Conservation (phyloP, 92 coral and sea anemone species). For the Parazoanthus darwini region DNA sequence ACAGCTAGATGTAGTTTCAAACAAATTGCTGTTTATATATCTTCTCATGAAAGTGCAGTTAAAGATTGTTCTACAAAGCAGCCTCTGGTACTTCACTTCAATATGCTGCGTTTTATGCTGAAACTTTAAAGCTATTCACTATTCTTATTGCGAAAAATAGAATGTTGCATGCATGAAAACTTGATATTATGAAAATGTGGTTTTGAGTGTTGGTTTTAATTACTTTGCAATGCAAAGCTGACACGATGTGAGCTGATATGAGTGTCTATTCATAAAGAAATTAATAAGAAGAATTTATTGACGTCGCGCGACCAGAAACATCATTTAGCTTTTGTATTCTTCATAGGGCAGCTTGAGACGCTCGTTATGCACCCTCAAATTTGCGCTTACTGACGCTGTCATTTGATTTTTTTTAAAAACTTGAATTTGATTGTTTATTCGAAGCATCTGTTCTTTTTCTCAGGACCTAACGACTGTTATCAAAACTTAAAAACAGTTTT, state of each 20-base stretch:
- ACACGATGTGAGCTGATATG: background rate
- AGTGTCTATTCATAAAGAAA: conserved; percentile 20
- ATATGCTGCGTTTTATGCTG: background rate
- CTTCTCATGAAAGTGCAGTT: background rate
- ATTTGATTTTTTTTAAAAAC: background rate
- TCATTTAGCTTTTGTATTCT: background rate
- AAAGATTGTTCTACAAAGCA: background rate
- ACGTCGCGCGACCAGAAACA: background rate
- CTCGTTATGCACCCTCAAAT: background rate
- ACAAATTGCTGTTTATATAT: background rate
- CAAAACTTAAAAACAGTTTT: background rate
- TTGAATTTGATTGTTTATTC: background rate
- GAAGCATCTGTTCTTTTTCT: conserved; percentile 26
- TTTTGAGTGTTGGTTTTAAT: conserved; percentile 7
- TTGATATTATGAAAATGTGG: background rate
- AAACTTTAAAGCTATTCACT: background rate
- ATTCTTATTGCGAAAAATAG: background rate
- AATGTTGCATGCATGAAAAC: background rate
- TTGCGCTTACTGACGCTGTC: background rate
- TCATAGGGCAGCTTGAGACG: background rate
- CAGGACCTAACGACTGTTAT: background rate
- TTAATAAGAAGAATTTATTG: background rate
- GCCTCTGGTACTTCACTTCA: background rate
- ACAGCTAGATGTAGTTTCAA: background rate
- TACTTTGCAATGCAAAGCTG: conserved; percentile 18